These are phyloP conservation scores for Troides helena DNA, from an alignment of 2,888 invertebrate genomes.

Conservation along the genomic window DNA sequence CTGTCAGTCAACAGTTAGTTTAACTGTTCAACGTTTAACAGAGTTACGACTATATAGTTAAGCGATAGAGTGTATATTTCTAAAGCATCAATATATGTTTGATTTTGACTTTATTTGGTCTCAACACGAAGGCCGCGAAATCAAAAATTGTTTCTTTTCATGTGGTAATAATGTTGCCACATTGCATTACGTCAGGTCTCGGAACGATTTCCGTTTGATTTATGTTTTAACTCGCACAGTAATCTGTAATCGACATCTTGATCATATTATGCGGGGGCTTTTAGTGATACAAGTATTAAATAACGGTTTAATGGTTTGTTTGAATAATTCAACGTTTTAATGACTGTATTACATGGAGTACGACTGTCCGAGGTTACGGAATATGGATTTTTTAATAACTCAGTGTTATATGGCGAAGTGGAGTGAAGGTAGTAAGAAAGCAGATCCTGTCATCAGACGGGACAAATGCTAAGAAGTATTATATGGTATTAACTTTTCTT, in stretches of 20 bases:
- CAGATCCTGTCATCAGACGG: too few species aligned
- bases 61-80: constrained; percentile 14
- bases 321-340: too few species aligned
- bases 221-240: too few species aligned
- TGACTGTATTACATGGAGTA: not conserved
- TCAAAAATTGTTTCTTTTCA: constrained; percentile 35
- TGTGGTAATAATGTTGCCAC: constrained; percentile 19
- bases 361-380: not conserved
- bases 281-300: not conserved
- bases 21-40: constrained; percentile 4
- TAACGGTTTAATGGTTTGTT: too few species aligned
- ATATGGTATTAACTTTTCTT: too few species aligned
- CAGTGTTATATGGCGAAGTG: too few species aligned
- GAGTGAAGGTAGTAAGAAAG: too few species aligned
- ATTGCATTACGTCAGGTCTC: not conserved
- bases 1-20: constrained; percentile 30
- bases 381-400: too few species aligned
- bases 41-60: constrained; percentile 11
- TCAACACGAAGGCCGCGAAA: constrained; percentile 32
- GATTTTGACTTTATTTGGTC: constrained; percentile 25
- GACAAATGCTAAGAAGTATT: too few species aligned
- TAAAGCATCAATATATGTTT: constrained; percentile 20
- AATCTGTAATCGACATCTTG: too few species aligned
- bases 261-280: not conserved
- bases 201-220: too few species aligned